Percentiles rank a stretch among this genome's conserved stretches.
phyloP scores from a whole-genome alignment of 1,140 invertebrate species.

The Artemia franciscana region DNA sequence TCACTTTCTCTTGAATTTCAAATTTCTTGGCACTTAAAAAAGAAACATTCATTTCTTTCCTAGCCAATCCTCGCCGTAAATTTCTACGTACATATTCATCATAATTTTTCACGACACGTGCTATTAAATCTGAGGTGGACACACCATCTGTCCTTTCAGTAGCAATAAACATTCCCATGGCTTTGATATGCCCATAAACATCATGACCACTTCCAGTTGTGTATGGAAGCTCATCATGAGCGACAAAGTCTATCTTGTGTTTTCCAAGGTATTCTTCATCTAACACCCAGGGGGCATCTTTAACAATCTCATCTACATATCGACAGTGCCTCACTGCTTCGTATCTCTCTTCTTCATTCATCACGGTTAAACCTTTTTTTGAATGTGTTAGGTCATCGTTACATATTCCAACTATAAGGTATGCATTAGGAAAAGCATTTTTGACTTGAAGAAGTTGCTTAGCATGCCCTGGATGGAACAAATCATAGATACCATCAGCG shows the following conservation, averaged over 20 bases:
- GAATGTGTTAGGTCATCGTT: conserved; percentile 68
- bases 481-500: too few species aligned
- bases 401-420: too few species aligned
- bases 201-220: conserved; percentile 57
- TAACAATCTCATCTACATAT: conserved; percentile 93
- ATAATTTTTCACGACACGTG: conserved; percentile 92
- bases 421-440: too few species aligned
- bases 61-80: conserved; percentile 82
- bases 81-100: conserved; percentile 94
- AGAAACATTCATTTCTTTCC: conserved; percentile 93
- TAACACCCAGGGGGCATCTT: conserved; percentile 83
- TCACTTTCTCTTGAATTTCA: conserved; percentile 78
- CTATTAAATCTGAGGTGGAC: conserved; percentile 96
- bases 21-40: conserved; percentile 90
- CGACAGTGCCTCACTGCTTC: conserved; percentile 92
- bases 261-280: conserved; percentile 70
- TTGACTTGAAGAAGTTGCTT: too few species aligned
- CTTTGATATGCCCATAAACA: conserved; percentile 74
- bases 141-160: conserved; percentile 91
- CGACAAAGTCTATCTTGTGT: conserved; percentile 97
- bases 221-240: conserved; percentile 96
- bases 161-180: conserved; percentile 86
- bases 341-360: conserved; percentile 86
- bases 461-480: too few species aligned
- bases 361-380: conserved; percentile 90